phyloP scores from a whole-genome alignment of 2,113 vertebrate species.

The Rissa tridactyla region DNA sequence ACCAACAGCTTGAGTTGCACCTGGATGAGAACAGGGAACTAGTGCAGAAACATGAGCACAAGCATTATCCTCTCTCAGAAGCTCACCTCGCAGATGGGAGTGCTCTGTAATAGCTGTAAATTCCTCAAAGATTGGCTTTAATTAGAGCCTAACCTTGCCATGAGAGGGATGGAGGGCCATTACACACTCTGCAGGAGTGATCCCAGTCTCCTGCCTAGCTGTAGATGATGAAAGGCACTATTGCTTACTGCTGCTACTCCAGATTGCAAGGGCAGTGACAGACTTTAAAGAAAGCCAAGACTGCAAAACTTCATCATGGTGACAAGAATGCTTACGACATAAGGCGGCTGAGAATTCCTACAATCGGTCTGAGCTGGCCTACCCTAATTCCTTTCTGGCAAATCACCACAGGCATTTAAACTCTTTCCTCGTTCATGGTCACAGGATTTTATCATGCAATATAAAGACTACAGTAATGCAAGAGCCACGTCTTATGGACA shows the following conservation, averaged over 20 bases:
- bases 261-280: neutral
- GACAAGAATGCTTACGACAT: neutral
- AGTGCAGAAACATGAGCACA: neutral
- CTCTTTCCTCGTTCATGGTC: neutral
- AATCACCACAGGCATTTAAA: neutral
- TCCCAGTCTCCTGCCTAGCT: neutral
- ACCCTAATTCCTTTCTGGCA: neutral
- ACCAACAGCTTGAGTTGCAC: constrained; percentile 37
- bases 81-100: neutral
- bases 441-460: neutral
- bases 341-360: neutral
- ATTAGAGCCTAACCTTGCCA: constrained; percentile 1
- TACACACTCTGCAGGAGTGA: neutral
- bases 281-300: neutral
- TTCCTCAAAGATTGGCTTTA: constrained; percentile 4
- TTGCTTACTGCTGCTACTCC: neutral
- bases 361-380: neutral
- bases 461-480: neutral
- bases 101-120: neutral
- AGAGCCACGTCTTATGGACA: constrained; percentile 26
- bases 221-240: neutral
- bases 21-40: neutral
- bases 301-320: neutral
- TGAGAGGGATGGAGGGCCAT: neutral
- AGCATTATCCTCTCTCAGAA: constrained; percentile 6